These are phyloP conservation scores for Microchirus variegatus DNA, from an alignment of 2,797 vertebrate genomes.

Conservation along the genomic window DNA sequence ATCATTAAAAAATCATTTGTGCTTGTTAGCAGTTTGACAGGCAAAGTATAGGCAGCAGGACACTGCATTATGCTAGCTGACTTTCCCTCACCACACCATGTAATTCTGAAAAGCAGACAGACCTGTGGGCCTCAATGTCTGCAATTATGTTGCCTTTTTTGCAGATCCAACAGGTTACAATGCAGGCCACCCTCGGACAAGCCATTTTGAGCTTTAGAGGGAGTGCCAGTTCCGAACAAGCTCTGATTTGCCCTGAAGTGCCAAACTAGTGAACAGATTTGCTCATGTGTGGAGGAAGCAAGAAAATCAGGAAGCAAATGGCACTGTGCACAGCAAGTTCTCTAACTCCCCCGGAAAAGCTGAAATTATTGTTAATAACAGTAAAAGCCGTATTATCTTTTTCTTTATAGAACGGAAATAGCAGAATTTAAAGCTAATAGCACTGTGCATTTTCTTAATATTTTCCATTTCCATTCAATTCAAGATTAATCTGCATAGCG, in stretches of 20 bases:
- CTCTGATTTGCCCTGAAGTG: constrained; percentile 66
- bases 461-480: constrained; percentile 74
- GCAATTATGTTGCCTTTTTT: constrained; percentile 73
- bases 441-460: constrained; percentile 51
- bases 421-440: constrained; percentile 48
- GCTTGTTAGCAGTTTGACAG: constrained; percentile 80
- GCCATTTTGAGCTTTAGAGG: constrained; percentile 61
- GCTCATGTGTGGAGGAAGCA: constrained; percentile 53
- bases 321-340: constrained; percentile 49
- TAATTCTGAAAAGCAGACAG: constrained; percentile 66
- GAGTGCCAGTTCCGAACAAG: constrained; percentile 44
- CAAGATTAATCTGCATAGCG: constrained; percentile 59
- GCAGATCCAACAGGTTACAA: constrained; percentile 48
- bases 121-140: constrained; percentile 52
- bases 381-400: constrained; percentile 64
- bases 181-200: constrained; percentile 65
- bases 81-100: constrained; percentile 64
- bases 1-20: constrained; percentile 81
- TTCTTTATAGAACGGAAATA: constrained; percentile 40
- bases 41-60: constrained; percentile 74
- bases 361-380: constrained; percentile 64
- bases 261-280: constrained; percentile 69
- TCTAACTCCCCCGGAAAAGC: constrained; percentile 42
- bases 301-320: constrained; percentile 60
- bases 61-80: constrained; percentile 71